phyloP scores from a whole-genome alignment of 2,797 vertebrate genomes.

The Sebastes oblongus region DNA sequence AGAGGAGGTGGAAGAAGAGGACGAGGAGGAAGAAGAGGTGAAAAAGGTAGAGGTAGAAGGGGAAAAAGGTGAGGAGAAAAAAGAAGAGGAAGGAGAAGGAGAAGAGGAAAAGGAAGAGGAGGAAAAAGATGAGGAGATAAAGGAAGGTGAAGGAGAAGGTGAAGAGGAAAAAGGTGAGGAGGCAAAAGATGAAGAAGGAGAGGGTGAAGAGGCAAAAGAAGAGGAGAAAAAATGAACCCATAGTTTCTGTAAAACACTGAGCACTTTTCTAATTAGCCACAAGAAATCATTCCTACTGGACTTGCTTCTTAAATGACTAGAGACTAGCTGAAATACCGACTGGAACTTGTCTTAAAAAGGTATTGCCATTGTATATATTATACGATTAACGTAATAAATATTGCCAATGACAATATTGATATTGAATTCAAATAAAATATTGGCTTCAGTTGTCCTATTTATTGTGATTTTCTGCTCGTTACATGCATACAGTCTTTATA shows the following conservation, averaged over 20 bases:
- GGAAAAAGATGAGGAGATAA: neutral
- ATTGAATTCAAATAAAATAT: conserved; percentile 26
- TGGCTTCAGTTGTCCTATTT: neutral
- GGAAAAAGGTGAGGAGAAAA: neutral
- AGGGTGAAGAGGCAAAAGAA: neutral
- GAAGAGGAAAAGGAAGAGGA: neutral
- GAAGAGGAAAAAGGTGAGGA: neutral
- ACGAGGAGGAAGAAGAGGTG: conserved; percentile 64
- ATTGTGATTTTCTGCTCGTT: neutral
- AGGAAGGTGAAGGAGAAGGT: neutral
- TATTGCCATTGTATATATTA: neutral
- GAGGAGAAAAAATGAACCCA: conserved; percentile 32
- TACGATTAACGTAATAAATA: neutral
- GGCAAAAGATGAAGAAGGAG: neutral
- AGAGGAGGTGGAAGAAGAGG: conserved; percentile 76
- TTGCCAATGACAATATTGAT: conserved; percentile 5
- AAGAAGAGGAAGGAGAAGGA: neutral
- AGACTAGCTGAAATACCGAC: neutral
- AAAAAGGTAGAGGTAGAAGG: conserved; percentile 26
- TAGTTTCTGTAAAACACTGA: neutral
- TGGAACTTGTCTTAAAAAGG: neutral
- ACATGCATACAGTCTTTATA: no score
- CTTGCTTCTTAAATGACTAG: conserved; percentile 1
- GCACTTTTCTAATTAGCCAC: conserved; percentile 23
- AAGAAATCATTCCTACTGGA: conserved; percentile 9